Evolutionary conservation across 2,888 invertebrate genomes (phyloP), one percentile per base, ranked within the genome.

Genomic region (Volucella zonaria): DNA sequence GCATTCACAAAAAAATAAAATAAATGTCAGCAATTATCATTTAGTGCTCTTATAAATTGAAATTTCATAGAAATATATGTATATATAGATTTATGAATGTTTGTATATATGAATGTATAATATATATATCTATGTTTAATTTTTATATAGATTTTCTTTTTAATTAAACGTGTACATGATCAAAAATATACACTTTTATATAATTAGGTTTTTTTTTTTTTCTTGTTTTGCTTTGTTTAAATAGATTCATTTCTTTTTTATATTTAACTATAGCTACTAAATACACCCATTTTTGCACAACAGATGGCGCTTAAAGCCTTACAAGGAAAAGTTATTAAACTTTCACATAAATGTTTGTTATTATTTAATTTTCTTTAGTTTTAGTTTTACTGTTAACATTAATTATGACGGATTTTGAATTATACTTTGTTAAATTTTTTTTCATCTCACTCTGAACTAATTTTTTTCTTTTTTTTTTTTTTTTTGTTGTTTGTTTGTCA

Each of bases 61-160:
- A 80, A 83, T 83, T 76, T 83, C 83, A 85, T 85, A 85, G 71
- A 85, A 81, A 85, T 85, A 73, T 85, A 82, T 77, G 67, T 76
- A 42, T 58, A 31, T 75, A 45, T 49, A 40, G 76, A 67, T 79
- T 40, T 79, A 49, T 54, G 12, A 74, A 15, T 73, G 23, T 74
- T 62, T 68, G 51, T 68, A 9, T 62, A 42, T 68, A 80, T 68
- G 56, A 31, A 31, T 31, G 31, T 31, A 31, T 31, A 31, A 31
- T 31, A 31, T 31, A 31, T 31, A 31, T 45, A 45, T 68, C 47
- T 66, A 51, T 66, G 12, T 56, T 49, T 71, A 15, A 8, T 9
- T 31, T 42, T 40, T 18, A 18, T 58, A 18, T 62, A 62, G 18
- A 54, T 56, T 47, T 68, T 67, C 40, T 77, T 4, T 77, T 71